Base-by-base conservation (phyloP, 2,797 vertebrate species). In the Intellagama lesueurii region DNA sequence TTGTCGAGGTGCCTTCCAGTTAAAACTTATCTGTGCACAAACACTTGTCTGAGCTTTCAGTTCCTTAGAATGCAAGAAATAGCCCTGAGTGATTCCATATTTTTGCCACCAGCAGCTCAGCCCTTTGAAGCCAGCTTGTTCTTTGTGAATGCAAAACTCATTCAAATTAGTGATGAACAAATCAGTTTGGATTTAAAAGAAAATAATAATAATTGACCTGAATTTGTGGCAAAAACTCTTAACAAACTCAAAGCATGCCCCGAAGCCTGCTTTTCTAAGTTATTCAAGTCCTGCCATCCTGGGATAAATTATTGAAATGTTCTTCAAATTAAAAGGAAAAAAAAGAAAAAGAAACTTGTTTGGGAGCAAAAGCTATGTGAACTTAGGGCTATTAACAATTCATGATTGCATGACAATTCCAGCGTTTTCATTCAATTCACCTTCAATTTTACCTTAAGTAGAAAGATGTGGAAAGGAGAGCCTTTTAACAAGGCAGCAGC, bases 11-110 rank as follows among this genome's bases (percentile, higher is more conserved):
- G 75, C 60, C 44, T 81, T 1, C n/a, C 73, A 7, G 0, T 56
- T 30, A 81, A 56, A 24, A 73, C 82, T 64, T 80, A 84, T 40
- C 90, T 87, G 44, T 90, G 78, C 81, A 88, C 47, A 19, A 90
- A 28, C 0, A 90, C 32, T 86, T 77, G 0, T 40, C 64, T 0
- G 0, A 90, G 66, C 49, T 90, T 88, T 89, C 24, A 14, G 9
- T 90, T 64, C 4, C 47, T 44, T 4, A n/a, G 68, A 77, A 86
- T 90, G 73, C 68, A 79, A 0, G 64, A 82, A 70, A 78, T 66
- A 77, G 60, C 6, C 47, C n/a, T 32, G 28, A 90, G 14, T 47
- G 66, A 11, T 82, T 77, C 87, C 40, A 64, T 8, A 56, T 12
- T 82, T 79, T 88, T 88, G 17, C 80, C 52, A 70, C 47, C 28